Evolutionary conservation across 2,888 invertebrate species (phyloP).

Genomic region (Acanthoscelides obtectus): DNA sequence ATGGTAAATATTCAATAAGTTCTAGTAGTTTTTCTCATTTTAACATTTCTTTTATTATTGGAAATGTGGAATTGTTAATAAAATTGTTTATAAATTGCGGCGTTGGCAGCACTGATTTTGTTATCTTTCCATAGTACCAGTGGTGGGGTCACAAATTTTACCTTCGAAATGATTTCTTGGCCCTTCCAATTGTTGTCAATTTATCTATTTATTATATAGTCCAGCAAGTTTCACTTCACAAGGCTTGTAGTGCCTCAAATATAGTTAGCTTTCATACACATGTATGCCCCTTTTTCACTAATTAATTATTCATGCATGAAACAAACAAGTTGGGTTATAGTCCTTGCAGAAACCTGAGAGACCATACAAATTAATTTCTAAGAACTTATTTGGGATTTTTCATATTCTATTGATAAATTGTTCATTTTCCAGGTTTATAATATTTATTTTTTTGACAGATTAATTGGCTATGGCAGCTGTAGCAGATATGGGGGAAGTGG

Average conservation of each 20-base stretch:
- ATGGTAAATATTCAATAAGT: conserved; percentile 29
- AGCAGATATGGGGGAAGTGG: conserved; percentile 46
- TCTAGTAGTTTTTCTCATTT: conserved; percentile 7
- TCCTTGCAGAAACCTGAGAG: background rate
- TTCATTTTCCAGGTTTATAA: background rate
- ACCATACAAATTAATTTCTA: too few species aligned
- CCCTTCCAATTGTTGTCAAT: background rate
- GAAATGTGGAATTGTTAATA: conserved; percentile 1
- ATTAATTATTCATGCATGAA: background rate
- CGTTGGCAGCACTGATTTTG: conserved; percentile 33
- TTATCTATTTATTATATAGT: background rate
- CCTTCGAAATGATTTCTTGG: conserved; percentile 11
- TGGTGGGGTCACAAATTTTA: conserved; percentile 29
- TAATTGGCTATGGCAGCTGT: conserved; percentile 44
- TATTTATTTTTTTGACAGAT: conserved; percentile 25
- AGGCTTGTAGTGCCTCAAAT: background rate
- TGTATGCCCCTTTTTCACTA: background rate
- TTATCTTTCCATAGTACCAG: conserved; percentile 33
- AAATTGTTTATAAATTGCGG: conserved; percentile 28
- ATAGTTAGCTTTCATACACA: background rate
- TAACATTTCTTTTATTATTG: conserved; percentile 1
- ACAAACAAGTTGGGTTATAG: background rate
- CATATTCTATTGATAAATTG: background rate
- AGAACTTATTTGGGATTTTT: background rate
- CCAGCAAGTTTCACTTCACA: background rate